Evolutionary conservation across 1,140 invertebrate genomes (phyloP).

Genomic region (Proales similis): DNA sequence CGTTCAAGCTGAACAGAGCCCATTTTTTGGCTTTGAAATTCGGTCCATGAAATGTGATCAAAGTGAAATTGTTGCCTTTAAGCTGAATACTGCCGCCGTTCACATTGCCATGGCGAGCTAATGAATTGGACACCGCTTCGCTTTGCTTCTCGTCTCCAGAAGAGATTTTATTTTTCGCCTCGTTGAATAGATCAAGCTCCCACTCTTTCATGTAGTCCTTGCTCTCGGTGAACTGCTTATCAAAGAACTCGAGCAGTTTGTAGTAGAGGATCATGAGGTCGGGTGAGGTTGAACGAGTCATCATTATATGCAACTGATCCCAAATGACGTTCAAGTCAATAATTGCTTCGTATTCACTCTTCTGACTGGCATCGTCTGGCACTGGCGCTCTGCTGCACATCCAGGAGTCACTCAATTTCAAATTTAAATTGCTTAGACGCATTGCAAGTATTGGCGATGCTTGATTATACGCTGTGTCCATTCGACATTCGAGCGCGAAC

Average conservation of each 20-base stretch:
- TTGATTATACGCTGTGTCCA: constrained; percentile 35
- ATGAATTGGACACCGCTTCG: background rate
- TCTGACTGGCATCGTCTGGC: background rate
- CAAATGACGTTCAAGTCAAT: constrained; percentile 81
- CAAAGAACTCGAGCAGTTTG: constrained; percentile 90
- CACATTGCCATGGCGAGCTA: constrained; percentile 27
- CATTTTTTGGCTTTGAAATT: constrained; percentile 94
- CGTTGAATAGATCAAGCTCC: constrained; percentile 36
- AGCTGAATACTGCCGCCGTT: constrained; percentile 68
- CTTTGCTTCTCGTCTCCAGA: background rate
- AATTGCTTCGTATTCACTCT: constrained; percentile 57
- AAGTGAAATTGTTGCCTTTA: constrained; percentile 75
- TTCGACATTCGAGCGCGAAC: constrained; percentile 19
- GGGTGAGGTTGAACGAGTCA: constrained; percentile 87
- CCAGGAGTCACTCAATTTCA: constrained; percentile 29
- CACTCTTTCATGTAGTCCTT: constrained; percentile 37
- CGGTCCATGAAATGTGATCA: constrained; percentile 93
- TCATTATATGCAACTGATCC: constrained; percentile 91
- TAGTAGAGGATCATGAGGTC: constrained; percentile 91
- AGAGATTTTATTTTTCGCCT: constrained; percentile 34
- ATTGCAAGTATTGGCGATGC: constrained; percentile 29
- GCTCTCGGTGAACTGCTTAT: constrained; percentile 44
- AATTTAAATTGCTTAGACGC: constrained; percentile 35
- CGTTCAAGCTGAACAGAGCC: constrained; percentile 86
- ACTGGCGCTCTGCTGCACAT: background rate